These are phyloP conservation scores for Spodoptera frugiperda DNA, from an alignment of 1,140 invertebrate species.

Conservation along the genomic window DNA sequence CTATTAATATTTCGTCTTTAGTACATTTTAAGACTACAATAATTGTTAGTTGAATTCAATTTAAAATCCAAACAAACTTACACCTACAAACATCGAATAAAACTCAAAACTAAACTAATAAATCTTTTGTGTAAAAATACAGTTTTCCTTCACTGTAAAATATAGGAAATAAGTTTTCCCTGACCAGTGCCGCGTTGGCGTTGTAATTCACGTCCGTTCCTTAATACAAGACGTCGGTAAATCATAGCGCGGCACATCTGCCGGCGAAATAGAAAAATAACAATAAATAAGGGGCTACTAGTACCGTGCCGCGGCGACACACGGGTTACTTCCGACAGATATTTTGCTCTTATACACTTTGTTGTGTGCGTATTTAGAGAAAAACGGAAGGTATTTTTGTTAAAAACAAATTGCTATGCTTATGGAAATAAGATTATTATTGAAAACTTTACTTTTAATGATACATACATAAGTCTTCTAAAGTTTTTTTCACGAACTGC, in stretches of 20 bases:
- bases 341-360: conserved; percentile 9
- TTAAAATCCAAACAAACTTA: background rate
- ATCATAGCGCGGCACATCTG: conserved; percentile 82
- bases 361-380: background rate
- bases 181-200: conserved; percentile 62
- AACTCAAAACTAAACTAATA: background rate
- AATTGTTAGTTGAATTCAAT: no score
- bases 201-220: conserved; percentile 76
- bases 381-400: no score
- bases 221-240: conserved; percentile 80
- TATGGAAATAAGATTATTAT: no score
- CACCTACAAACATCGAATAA: background rate
- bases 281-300: conserved; percentile 81
- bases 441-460: no score
- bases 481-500: no score
- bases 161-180: conserved; percentile 48
- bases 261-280: conserved; percentile 86
- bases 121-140: background rate
- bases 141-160: conserved; percentile 32
- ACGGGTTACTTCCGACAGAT: conserved; percentile 47
- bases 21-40: no score
- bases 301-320: conserved; percentile 55
- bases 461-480: no score
- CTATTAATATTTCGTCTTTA: no score
- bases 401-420: no score